Percentiles rank a stretch among this genome's conserved stretches.
Evolutionary conservation across 2,888 invertebrate genomes (phyloP).

Genomic region (Chrysotoxum bicinctum): DNA sequence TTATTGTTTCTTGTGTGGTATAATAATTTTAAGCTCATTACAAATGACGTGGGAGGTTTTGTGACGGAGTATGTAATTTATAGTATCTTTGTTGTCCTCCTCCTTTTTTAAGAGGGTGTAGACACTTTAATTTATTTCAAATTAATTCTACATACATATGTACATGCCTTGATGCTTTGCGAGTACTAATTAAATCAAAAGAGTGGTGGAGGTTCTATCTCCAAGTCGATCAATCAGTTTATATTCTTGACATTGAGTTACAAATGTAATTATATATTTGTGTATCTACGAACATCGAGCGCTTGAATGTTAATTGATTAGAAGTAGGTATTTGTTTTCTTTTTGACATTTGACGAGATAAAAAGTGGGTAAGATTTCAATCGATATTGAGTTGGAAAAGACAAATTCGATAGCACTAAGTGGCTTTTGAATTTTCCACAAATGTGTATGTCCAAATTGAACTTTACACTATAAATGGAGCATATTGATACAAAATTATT

Average conservation of each 20-base stretch:
- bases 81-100: background rate
- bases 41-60: background rate
- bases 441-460: too few relatives aligned
- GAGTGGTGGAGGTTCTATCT: background rate
- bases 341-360: background rate
- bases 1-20: background rate
- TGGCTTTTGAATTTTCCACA: too few relatives aligned
- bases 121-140: background rate
- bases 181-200: slow-evolving; percentile 36
- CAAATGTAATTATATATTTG: slow-evolving; percentile 35
- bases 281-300: background rate
- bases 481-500: too few relatives aligned
- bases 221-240: slow-evolving; percentile 34
- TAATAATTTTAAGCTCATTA: background rate
- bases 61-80: background rate
- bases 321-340: background rate
- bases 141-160: slow-evolving; percentile 2
- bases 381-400: background rate
- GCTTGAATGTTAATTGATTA: background rate
- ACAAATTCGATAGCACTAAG: background rate
- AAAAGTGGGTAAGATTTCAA: background rate
- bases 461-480: too few relatives aligned
- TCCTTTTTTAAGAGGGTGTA: background rate
- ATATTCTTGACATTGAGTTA: slow-evolving; percentile 39
- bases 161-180: slow-evolving; percentile 4